phyloP scores from a whole-genome alignment of 2,888 invertebrate genomes.

The Lochmaea crataegi region DNA sequence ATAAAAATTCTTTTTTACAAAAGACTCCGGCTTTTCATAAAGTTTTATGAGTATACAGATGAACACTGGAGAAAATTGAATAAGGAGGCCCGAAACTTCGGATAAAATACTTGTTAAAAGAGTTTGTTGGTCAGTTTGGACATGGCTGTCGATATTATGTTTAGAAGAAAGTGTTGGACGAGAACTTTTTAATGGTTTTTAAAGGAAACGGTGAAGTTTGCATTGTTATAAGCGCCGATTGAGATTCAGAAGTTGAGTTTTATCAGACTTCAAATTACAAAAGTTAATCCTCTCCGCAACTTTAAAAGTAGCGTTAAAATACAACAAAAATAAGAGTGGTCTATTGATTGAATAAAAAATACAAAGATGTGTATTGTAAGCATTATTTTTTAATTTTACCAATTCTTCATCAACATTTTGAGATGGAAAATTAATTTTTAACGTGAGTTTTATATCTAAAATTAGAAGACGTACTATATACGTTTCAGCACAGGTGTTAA shows the following conservation, averaged over 20 bases:
- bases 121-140: conserved; percentile 31
- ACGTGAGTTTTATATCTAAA: too few relatives aligned
- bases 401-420: too few relatives aligned
- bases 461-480: background rate
- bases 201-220: conserved; percentile 5
- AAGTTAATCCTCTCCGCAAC: too few relatives aligned
- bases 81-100: conserved; percentile 18
- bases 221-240: background rate
- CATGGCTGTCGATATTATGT: conserved; percentile 3
- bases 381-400: too few relatives aligned
- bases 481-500: background rate
- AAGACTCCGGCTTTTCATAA: background rate
- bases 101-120: conserved; percentile 34
- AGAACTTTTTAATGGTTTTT: conserved; percentile 15
- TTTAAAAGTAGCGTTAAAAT: too few relatives aligned
- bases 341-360: too few relatives aligned
- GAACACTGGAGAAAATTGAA: conserved; percentile 25
- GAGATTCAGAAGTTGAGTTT: background rate
- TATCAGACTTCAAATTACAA: background rate
- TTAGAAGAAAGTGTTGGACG: background rate
- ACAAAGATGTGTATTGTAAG: too few relatives aligned
- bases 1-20: background rate
- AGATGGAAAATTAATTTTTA: too few relatives aligned
- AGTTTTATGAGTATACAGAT: conserved; percentile 10
- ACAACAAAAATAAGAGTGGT: too few relatives aligned